Conservation (phyloP, 2,113 vertebrate species). For the Lathamus discolor region DNA sequence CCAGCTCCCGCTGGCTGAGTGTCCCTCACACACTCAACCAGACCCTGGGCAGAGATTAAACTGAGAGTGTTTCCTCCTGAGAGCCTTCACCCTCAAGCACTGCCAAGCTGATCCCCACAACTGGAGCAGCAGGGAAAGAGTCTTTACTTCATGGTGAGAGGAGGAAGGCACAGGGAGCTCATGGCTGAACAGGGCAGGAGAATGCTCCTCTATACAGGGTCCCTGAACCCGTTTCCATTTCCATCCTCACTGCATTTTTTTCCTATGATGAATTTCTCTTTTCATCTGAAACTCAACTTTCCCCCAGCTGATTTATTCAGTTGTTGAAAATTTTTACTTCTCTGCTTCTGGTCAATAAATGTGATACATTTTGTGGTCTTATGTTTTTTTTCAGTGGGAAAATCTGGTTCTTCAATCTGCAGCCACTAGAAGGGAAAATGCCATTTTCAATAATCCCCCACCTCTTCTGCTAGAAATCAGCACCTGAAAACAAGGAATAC, state of each 20-base stretch:
- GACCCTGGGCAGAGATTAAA: not conserved
- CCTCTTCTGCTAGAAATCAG: not conserved
- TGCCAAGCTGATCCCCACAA: not conserved
- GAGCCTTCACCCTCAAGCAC: not conserved
- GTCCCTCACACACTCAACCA: not conserved
- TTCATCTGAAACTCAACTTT: not conserved
- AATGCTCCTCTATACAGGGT: not conserved
- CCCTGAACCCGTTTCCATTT: not conserved
- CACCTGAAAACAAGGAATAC: not conserved
- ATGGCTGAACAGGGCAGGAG: not conserved
- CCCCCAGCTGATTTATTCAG: not conserved
- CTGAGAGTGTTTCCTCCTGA: fast-evolving
- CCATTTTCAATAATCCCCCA: not conserved
- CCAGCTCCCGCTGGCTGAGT: too few species aligned
- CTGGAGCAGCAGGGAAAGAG: not conserved
- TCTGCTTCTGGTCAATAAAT: not conserved
- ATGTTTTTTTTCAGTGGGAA: not conserved
- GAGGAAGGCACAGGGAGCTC: not conserved
- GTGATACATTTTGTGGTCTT: not conserved
- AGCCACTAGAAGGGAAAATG: not conserved
- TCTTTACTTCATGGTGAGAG: not conserved
- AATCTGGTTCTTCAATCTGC: not conserved
- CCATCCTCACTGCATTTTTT: not conserved
- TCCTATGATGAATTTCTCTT: not conserved
- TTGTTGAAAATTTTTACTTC: not conserved